A percentile compares a stretch with the other conserved stretches of the same genome.
These are phyloP conservation scores for Mycetomoellerius zeteki DNA, from an alignment of 1,140 invertebrate genomes.

Conservation along the genomic window DNA sequence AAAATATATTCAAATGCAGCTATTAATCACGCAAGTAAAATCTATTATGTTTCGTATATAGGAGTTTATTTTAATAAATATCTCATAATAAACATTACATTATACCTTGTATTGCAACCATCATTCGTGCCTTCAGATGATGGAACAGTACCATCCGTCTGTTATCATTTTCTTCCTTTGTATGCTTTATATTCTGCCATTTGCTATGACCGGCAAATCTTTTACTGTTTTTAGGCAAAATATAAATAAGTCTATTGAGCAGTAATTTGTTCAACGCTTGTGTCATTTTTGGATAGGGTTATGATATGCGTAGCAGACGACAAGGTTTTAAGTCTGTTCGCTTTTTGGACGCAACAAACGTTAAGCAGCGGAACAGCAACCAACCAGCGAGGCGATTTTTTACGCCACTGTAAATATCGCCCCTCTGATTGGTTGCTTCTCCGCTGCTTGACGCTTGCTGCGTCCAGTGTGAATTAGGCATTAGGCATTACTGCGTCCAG, in stretches of 20 bases:
- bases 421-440: too few relatives aligned
- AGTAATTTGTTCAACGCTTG: not conserved
- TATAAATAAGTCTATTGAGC: constrained; percentile 11
- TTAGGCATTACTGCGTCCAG: too few relatives aligned
- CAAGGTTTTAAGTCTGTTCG: too few relatives aligned
- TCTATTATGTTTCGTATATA: not conserved
- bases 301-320: not conserved
- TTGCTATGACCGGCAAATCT: constrained; percentile 91
- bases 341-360: too few relatives aligned
- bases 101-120: constrained; percentile 88
- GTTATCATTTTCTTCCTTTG: constrained; percentile 89
- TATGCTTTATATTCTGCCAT: constrained; percentile 92
- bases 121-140: constrained; percentile 87
- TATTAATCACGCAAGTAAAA: constrained; percentile 27
- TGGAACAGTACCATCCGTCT: constrained; percentile 86
- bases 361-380: too few relatives aligned
- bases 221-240: constrained; percentile 67
- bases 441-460: too few relatives aligned
- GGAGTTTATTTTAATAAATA: not conserved
- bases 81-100: constrained; percentile 44
- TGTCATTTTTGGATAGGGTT: constrained; percentile 29
- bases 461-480: too few relatives aligned
- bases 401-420: too few relatives aligned
- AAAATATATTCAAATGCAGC: not conserved
- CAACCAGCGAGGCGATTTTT: too few relatives aligned